Base-by-base conservation (phyloP, 2,888 invertebrate species). In the Balanococcus diminutus region DNA sequence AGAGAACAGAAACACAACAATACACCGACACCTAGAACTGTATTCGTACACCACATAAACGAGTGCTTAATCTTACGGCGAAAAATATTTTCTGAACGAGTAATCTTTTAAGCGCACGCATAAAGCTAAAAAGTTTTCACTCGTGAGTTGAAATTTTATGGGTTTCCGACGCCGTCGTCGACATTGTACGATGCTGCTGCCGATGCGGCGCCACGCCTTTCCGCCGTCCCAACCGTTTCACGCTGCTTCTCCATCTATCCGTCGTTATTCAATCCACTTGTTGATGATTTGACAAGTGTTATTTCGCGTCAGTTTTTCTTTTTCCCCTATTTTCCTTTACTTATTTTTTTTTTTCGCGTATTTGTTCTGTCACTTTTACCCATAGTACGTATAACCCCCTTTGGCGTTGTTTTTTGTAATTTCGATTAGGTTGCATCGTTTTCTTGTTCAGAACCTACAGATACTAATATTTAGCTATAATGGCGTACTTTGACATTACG, bases 71-170 rank as follows among this genome's bases (percentile, higher is more conserved):
- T 61, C 61, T 25, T 61, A 61, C 61, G 25, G 25, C 61, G 61
- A 61, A 61, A 61, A 61, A 61, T 61, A 61, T 61, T 61, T 61
- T 61, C 61, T 25, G 22, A 61, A 61, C 61, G 61, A 61, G 61
- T 61, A 61, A 61, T 61, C 61, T 61, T 61, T 61, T 61, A 61
- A 61, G 61, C 61, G 25, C 61, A 61, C 61, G 61, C 61, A 61
- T 61, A 22, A 61, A 61, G 61, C 61, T 61, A 61, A 25, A 61
- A 61, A 61, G 22, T 61, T 61, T 61, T 61, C 14, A 61, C 61
- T 61, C 61, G 61, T 61, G 61, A 61, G 61, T 61, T 61, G 61
- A 61, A 61, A 61, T 61, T 61, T 61, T 61, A 61, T 61, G 61
- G 61, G 25, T 61, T 61, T 61, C 61, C 61, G 61, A 61, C 61